Base-by-base conservation (phyloP, 2,888 invertebrate species). In the Dasysyrphus albostriatus region DNA sequence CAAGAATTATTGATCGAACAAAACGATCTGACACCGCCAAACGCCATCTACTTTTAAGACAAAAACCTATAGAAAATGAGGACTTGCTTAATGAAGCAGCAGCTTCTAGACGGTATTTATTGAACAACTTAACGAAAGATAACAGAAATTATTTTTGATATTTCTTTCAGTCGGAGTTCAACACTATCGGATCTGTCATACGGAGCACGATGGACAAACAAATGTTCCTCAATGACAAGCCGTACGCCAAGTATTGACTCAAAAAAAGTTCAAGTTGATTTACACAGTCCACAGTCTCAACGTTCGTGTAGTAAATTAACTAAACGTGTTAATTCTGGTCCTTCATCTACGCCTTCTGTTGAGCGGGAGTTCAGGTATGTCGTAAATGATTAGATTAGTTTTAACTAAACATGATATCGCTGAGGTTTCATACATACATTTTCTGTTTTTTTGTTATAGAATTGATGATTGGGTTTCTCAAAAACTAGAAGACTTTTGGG, bases 31-130 rank as follows among this genome's bases (percentile, higher is more conserved):
- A 95, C 89, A 95, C 95, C 1, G 95, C 96, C 56, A 95, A 96
- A 63, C 94, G 96, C 56, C 96, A 96, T 90, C 95, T 96, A 63
- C 93, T 97, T 56, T 94, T 95, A 9, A 93, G 97, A 8, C 97
- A 97, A 90, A 95, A 95, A 88, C 95, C 96, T 61, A 95, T 97
- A 44, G 95, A 95, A 88, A 96, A 96, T 89, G 95, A 95, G 54
- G 94, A 95, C 73, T 51, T 83, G 0, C 88, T 88, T 44, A 88
- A 84, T 69, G 83, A 89, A 3, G 47, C 91, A 3, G 73, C 90
- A 84, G 91, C 89, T 12, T 90, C 91, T 88, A 91, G 93, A 89
- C 90, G 91, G 92, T 92, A 88, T 49, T 44, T 6, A 73, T 79
- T 70, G 37, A 3, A 70, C 75, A 56, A 37, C 24, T 29, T 16